Evolutionary conservation across 2,888 invertebrate genomes (phyloP).

Genomic region (Drosophila sordidapex): DNA sequence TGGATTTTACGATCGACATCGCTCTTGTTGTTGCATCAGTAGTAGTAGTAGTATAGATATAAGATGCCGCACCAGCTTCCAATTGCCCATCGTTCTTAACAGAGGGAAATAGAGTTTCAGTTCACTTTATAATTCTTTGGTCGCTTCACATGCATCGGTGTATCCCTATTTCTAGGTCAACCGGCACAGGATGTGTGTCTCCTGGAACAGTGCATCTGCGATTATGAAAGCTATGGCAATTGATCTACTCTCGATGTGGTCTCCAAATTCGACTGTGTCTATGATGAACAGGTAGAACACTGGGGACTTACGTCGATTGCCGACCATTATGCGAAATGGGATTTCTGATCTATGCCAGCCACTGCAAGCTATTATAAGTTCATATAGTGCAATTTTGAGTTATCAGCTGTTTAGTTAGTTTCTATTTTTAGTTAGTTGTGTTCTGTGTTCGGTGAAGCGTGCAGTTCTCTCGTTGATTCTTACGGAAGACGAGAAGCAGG

Average conservation of each 20-base stretch:
- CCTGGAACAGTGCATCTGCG: conserved; percentile 18
- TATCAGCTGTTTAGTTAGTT: neutral
- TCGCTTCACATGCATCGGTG: conserved; percentile 95
- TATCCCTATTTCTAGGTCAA: conserved; percentile 83
- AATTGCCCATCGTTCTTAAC: conserved; percentile 94
- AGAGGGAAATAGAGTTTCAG: conserved; percentile 92
- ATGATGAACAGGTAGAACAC: conserved; percentile 17
- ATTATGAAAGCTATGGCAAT: neutral
- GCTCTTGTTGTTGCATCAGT: conserved; percentile 90
- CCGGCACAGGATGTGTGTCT: conserved; percentile 95
- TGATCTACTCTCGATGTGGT: too few relatives aligned
- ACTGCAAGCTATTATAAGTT: neutral
- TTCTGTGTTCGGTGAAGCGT: conserved; percentile 31
- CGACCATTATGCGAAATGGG: conserved; percentile 8
- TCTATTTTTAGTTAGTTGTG: conserved; percentile 1
- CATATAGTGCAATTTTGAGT: conserved; percentile 23
- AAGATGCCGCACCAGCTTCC: conserved; percentile 97
- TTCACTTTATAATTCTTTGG: conserved; percentile 90
- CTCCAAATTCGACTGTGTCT: neutral
- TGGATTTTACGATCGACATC: conserved; percentile 85
- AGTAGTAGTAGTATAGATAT: conserved; percentile 93
- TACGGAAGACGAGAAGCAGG: conserved; percentile 42
- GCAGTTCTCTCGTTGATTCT: conserved; percentile 12
- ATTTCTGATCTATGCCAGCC: neutral
- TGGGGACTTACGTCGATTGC: conserved; percentile 28